Conservation (phyloP, 2,797 vertebrate species). For the Alauda arvensis region DNA sequence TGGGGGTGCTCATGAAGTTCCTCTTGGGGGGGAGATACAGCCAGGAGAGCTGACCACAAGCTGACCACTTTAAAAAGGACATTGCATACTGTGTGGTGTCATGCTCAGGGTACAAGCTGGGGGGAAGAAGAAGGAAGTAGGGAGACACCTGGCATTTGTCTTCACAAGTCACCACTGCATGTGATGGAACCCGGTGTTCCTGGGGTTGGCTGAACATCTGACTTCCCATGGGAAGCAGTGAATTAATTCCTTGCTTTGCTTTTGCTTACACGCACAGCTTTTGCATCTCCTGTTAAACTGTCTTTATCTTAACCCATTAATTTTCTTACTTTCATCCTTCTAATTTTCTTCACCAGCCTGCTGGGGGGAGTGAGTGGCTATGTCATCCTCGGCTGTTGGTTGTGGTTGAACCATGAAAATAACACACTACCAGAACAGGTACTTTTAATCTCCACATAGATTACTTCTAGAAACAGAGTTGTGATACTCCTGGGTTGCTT, state of each 20-base stretch:
- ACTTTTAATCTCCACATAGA: neutral
- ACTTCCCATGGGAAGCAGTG: neutral
- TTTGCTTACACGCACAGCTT: neutral
- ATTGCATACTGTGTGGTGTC: neutral
- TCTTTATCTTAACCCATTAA: neutral
- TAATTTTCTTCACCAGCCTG: neutral
- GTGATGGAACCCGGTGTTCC: neutral
- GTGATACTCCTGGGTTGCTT: neutral
- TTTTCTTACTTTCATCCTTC: neutral
- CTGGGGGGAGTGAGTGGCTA: neutral
- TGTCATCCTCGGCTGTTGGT: neutral
- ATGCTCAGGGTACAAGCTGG: too few relatives aligned
- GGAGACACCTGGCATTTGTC: neutral
- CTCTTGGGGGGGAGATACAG: neutral
- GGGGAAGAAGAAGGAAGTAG: neutral
- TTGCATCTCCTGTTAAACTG: neutral
- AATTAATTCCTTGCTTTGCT: neutral
- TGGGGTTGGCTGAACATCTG: accelerated
- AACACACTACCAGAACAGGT: neutral
- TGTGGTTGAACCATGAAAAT: neutral
- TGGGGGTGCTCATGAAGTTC: neutral
- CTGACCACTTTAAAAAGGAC: neutral
- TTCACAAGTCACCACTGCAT: neutral
- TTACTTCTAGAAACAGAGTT: neutral
- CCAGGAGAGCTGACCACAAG: too few relatives aligned